Percentiles rank a stretch among this genome's conserved stretches.
phyloP scores from a whole-genome alignment of 2,888 invertebrate species.

The Oscheius sp. region DNA sequence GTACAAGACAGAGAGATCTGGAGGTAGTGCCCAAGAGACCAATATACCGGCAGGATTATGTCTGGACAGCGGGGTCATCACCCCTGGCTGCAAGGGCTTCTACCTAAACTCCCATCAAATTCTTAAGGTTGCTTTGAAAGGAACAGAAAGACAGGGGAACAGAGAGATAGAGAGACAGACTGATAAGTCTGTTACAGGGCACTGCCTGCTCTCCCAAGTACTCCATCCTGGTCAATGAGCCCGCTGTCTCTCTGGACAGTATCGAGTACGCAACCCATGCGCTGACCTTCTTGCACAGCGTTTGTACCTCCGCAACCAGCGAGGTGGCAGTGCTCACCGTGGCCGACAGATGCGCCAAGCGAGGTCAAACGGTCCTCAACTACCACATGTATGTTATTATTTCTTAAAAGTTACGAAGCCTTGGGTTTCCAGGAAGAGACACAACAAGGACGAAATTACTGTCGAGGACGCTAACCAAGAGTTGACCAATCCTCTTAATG shows the following conservation, averaged over 20 bases:
- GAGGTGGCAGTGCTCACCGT: slow-evolving; percentile 21
- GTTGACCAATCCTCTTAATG: slow-evolving; percentile 18
- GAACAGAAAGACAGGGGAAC: too few relatives aligned
- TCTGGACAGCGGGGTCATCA: slow-evolving; percentile 7
- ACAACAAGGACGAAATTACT: neutral
- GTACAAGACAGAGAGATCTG: neutral
- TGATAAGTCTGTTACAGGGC: slow-evolving; percentile 1
- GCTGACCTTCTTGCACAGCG: slow-evolving; percentile 12
- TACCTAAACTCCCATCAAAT: slow-evolving; percentile 16
- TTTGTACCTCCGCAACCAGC: neutral
- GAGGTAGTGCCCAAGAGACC: neutral
- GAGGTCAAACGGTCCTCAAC: slow-evolving; percentile 19
- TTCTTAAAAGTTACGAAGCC: neutral
- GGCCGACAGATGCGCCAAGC: slow-evolving; percentile 11
- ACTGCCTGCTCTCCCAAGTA: slow-evolving; percentile 24
- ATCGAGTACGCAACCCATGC: slow-evolving; percentile 29
- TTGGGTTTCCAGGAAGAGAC: neutral
- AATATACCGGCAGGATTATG: slow-evolving; percentile 6
- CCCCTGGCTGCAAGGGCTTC: neutral
- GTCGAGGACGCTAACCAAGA: slow-evolving; percentile 12
- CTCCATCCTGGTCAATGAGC: slow-evolving; percentile 16
- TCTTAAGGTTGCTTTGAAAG: slow-evolving; percentile 3
- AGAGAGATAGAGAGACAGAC: too few relatives aligned
- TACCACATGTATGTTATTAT: slow-evolving; percentile 22
- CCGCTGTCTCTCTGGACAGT: neutral